These are phyloP conservation scores for Pollenia angustigena DNA, from an alignment of 2,888 invertebrate species.

Conservation along the genomic window DNA sequence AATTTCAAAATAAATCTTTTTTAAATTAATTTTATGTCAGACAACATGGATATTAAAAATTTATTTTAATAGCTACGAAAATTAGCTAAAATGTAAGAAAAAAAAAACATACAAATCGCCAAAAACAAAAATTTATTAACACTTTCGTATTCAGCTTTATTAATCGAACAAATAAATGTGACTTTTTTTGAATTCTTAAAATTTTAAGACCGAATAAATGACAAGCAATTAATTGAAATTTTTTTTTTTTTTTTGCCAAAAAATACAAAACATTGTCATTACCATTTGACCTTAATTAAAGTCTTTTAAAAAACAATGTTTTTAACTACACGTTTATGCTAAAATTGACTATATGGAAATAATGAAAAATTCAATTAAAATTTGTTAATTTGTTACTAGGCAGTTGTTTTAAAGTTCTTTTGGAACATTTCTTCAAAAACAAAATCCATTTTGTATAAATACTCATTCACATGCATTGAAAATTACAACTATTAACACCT, in stretches of 20 bases:
- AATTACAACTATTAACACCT: background rate
- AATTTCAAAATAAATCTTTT: slow-evolving; percentile 2
- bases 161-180: too few species aligned
- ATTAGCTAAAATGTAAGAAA: too few species aligned
- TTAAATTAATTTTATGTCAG: slow-evolving; percentile 18
- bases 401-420: too few species aligned
- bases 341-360: background rate
- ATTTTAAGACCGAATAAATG: too few species aligned
- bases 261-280: slow-evolving; percentile 3
- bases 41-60: background rate
- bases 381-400: background rate
- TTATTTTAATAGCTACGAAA: background rate
- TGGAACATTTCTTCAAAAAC: slow-evolving; percentile 9
- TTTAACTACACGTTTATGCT: slow-evolving; percentile 1
- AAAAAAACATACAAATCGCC: background rate
- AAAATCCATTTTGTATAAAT: too few species aligned
- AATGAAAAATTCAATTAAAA: background rate
- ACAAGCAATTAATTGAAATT: background rate
- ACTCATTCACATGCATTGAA: background rate
- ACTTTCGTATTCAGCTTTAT: too few species aligned
- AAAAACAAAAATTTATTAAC: slow-evolving; percentile 1
- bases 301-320: background rate
- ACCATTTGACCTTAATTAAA: slow-evolving; percentile 50
- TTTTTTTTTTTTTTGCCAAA: background rate
- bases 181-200: too few species aligned